Evolutionary conservation across 2,113 vertebrate species (phyloP).

Genomic region (Notarius quadriscutis): DNA sequence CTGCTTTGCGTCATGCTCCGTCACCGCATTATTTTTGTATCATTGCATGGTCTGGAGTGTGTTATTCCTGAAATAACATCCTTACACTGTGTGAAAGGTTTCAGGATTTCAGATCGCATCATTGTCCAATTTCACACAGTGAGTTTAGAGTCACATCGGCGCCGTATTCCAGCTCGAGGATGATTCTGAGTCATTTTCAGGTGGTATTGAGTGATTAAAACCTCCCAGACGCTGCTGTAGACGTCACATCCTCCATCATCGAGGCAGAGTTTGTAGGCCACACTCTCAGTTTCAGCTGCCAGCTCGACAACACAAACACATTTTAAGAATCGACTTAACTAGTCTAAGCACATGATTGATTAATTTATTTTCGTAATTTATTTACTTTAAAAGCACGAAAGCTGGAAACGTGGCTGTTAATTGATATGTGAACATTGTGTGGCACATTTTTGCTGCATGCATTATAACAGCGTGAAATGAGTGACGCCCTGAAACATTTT

Average conservation of each 20-base stretch:
- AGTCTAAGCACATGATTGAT: neutral
- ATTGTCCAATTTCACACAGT: neutral
- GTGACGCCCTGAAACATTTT: neutral
- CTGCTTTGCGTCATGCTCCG: no score
- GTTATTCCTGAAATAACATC: no score
- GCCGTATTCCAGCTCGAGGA: no score
- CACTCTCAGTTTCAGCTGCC: neutral
- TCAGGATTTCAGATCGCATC: neutral
- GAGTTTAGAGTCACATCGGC: neutral
- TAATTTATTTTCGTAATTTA: neutral
- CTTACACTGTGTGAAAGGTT: no score
- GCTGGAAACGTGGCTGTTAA: neutral
- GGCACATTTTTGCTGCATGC: no score
- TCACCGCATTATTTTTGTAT: no score
- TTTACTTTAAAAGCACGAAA: neutral
- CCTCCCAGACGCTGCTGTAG: neutral
- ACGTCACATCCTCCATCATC: neutral
- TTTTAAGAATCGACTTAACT: neutral
- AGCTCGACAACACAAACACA: neutral
- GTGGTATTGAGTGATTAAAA: no score
- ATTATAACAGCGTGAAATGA: neutral
- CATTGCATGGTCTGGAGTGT: no score
- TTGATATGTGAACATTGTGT: no score
- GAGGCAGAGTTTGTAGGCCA: no score
- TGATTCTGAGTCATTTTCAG: no score